Conservation (phyloP, 35 echinoderm and acorn worm genomes). For the Lytechinus variegatus region DNA sequence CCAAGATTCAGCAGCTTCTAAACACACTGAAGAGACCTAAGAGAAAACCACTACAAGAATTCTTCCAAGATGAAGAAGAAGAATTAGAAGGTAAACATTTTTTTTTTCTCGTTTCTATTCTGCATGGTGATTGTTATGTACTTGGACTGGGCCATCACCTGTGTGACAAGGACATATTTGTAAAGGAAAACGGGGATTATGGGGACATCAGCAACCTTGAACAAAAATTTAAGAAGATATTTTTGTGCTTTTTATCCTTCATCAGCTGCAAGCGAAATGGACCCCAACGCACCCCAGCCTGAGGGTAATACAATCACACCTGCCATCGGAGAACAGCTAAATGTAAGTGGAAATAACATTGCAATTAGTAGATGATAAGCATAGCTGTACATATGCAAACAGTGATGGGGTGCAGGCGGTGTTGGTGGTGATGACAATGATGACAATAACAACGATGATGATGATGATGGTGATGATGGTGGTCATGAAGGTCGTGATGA, state of each 20-base stretch:
- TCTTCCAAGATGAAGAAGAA: slow-evolving; percentile 94
- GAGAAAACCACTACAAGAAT: slow-evolving; percentile 97
- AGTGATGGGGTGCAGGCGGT: too few relatives aligned
- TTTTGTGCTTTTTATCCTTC: not conserved
- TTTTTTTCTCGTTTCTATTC: not conserved
- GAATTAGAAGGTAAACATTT: slow-evolving; percentile 88
- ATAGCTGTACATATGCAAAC: too few relatives aligned
- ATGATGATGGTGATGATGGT: not conserved
- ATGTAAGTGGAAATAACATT: slow-evolving; percentile 63
- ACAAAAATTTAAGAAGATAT: not conserved
- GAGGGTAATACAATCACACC: slow-evolving; percentile 98
- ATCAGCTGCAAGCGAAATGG: slow-evolving; percentile 74
- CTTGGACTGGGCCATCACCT: not conserved
- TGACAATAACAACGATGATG: not conserved
- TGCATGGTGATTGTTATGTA: not conserved
- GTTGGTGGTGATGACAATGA: not conserved
- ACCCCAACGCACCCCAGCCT: slow-evolving; percentile 96
- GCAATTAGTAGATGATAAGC: not conserved
- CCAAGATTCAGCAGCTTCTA: slow-evolving; percentile 91
- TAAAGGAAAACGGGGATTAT: too few relatives aligned
- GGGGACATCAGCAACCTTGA: too few relatives aligned
- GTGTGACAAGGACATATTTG: too few relatives aligned
- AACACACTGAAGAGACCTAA: slow-evolving; percentile 98
- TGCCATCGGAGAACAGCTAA: slow-evolving; percentile 95
- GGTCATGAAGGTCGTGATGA: not conserved